Evolutionary conservation across 1,140 invertebrate genomes (phyloP), one percentile per base, ranked within the genome.

Genomic region (Drosophila baimaii): DNA sequence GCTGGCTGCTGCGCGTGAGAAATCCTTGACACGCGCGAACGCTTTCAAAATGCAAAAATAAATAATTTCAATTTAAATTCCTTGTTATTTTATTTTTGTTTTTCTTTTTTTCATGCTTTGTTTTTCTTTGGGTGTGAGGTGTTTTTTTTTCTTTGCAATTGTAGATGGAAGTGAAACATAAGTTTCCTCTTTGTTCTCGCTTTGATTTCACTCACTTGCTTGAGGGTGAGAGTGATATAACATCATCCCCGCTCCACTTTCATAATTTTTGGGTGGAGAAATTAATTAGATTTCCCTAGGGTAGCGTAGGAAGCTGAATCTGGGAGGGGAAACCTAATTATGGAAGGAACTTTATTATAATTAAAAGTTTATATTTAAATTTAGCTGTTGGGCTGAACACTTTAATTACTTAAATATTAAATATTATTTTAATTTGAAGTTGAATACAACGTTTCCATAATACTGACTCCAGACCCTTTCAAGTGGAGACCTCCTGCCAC

Each of bases 11-110:
- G 77, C 63, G 84, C 80, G 81, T 89, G 81, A 79, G 80, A 89
- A 79, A 89, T 89, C 84, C 85, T 89, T 84, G 84, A 89, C 84
- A 89, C 84, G 84, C 84, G 84, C 84, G 39, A 73, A 65, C 73
- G 84, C 84, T 90, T 89, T 89, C 66, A 76, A 89, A 89, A 89
- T 89, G 84, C 84, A 89, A 89, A 88, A 89, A 89, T 89, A 89
- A 89, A 89, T 89, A 89, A 89, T 89, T 89, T 89, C 84, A 89
- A 89, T 89, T 89, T 89, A 89, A 89, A 89, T 84, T 89, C 84
- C 59, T 57, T 70, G 75, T 77, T 78, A 37, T 77, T 77, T 52
- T 78, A 71, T 70, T 70, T 70, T 56, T 82, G 69, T 70, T 81
- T 81, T 83, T 72, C 55, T 47, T 65, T 72, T 66, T 61, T 37